Evolutionary conservation across 2,113 vertebrate species (phyloP), one percentile per base, ranked within the genome.

Genomic region (Megatriorchis doriae): DNA sequence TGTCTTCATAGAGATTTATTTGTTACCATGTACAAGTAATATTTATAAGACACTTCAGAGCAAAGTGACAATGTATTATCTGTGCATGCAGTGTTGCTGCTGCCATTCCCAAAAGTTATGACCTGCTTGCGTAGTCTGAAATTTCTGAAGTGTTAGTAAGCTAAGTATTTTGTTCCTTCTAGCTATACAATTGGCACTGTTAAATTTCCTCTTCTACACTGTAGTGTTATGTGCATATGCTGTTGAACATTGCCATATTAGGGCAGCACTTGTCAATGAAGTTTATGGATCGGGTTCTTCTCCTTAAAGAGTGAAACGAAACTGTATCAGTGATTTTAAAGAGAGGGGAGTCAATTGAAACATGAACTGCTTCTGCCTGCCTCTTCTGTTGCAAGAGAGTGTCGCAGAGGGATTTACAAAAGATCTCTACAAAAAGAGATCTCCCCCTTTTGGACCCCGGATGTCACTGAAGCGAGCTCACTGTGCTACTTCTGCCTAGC

Each of bases 141-240:
- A 50, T 70, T 73, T 83, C 36, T 36, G n/a, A 85, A 65, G 40
- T 45, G 16, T 40, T 71, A 31, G 34, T 27, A 43, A 7, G 1
- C 43, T 68, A 2, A 4, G 0, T 17, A 6, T 31, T 87, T 81
- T 32, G 31, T 83, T 94, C 59, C 32, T 93, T 45, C 55, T 58
- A 47, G 10, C 42, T 58, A 3, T 74, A 10, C 10, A 20, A 10
- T 5, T 55, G 55, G 5, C 1, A 2, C 5, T 88, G 23, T 81
- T 42, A 27, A 53, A 87, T 55, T 90, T 91, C 16, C 52, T 87
- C 43, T 70, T 85, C 50, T 20, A 13, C 18, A 12, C 11, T 6
- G 1, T 16, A 19, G 34, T 32, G 11, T 72, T 27, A 32, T 0
- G 0, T 38, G 50, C 14, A 2, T 55, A 18, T 71, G 52, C 32